These are phyloP conservation scores for Dexiosoma caninum DNA, from an alignment of 2,888 invertebrate genomes.

Conservation along the genomic window DNA sequence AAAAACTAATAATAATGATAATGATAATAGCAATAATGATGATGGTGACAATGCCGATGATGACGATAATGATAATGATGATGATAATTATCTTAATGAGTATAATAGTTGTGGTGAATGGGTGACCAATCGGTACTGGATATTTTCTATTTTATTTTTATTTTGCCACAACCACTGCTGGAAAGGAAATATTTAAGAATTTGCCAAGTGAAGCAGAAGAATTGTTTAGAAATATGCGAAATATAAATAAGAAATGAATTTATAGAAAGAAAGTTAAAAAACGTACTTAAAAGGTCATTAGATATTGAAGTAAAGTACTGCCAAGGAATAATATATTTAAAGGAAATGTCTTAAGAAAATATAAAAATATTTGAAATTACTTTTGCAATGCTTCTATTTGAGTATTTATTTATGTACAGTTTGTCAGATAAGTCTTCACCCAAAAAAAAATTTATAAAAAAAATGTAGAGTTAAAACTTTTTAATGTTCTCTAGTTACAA, in stretches of 20 bases:
- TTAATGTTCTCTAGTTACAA: too few relatives aligned
- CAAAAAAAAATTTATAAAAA: too few relatives aligned
- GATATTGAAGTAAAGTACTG: slow-evolving; percentile 46
- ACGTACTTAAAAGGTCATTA: slow-evolving; percentile 60
- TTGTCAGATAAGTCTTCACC: background rate
- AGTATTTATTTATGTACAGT: background rate
- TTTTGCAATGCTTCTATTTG: background rate
- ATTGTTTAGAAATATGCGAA: slow-evolving; percentile 34
- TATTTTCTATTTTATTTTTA: background rate
- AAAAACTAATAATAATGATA: slow-evolving; percentile 35
- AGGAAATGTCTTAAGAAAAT: slow-evolving; percentile 16
- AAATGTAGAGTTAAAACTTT: too few relatives aligned
- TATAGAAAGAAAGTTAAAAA: slow-evolving; percentile 13
- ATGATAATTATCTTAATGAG: slow-evolving; percentile 17
- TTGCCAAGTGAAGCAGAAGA: slow-evolving; percentile 55
- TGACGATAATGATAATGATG: slow-evolving; percentile 22
- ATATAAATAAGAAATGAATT: background rate
- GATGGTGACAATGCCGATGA: slow-evolving; percentile 39
- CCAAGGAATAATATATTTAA: slow-evolving; percentile 25
- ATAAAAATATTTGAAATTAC: background rate
- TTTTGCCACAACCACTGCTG: background rate
- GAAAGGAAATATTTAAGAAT: slow-evolving; percentile 54
- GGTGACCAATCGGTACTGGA: slow-evolving; percentile 12
- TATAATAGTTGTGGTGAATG: slow-evolving; percentile 41
- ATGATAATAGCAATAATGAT: slow-evolving; percentile 37